These are phyloP conservation scores for Phylloscopus whistleri DNA, from an alignment of 2,113 vertebrate species.

Conservation along the genomic window DNA sequence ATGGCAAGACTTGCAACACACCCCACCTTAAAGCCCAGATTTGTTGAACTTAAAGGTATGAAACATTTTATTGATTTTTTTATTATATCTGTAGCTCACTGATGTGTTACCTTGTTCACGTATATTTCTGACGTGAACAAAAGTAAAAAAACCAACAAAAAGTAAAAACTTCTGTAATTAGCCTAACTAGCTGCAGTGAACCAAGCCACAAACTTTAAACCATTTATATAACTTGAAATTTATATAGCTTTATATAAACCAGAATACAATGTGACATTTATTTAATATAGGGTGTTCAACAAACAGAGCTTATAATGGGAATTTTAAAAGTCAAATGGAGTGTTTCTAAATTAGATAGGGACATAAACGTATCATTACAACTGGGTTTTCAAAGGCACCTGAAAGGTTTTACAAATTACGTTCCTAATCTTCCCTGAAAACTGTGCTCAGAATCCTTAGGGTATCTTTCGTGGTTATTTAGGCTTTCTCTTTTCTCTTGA, in stretches of 20 bases:
- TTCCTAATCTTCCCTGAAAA: neutral
- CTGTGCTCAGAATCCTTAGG: neutral
- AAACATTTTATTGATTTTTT: neutral
- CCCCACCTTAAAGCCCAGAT: constrained; percentile 83
- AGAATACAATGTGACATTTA: neutral
- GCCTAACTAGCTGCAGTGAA: neutral
- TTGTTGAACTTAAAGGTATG: constrained; percentile 81
- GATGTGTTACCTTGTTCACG: neutral
- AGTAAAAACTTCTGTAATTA: neutral
- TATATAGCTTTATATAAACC: neutral
- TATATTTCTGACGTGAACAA: neutral
- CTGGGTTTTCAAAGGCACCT: neutral
- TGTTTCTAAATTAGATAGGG: neutral
- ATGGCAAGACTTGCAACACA: constrained; percentile 85
- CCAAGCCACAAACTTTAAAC: neutral
- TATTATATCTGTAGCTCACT: neutral
- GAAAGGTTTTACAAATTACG: neutral
- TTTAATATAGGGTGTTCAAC: neutral
- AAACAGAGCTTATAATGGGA: neutral
- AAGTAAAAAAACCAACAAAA: neutral
- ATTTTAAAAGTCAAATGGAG: neutral
- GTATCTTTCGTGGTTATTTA: neutral
- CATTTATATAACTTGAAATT: neutral
- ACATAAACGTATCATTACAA: neutral
- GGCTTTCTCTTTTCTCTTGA: neutral